Evolutionary conservation across 2,797 vertebrate species (phyloP), one percentile per base, ranked within the genome.

Genomic region (Cephalopachus bancanus): DNA sequence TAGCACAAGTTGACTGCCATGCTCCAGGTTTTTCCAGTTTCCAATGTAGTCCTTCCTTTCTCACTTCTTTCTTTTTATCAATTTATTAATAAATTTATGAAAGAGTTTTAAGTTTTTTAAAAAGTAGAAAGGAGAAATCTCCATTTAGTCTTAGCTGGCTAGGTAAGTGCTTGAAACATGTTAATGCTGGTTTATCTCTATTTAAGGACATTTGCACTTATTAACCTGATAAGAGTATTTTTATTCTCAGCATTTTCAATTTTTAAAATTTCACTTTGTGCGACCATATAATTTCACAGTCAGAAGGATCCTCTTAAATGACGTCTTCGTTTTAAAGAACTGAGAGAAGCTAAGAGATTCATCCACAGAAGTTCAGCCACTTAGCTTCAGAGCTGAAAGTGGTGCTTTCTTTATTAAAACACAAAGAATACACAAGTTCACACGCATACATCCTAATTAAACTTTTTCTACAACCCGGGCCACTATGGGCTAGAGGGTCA

Each of bases 221-320:
- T 65, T 91, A 95, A 79, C 37, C 20, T 30, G 3, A 79, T 65
- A 37, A 53, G 44, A 88, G 3, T 51, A 57, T 57, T 94, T 94
- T 92, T 65, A 74, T 89, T 89, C 9, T 74, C 10, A 62, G 1
- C 17, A 76, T 79, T 6, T n/a, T 86, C 95, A 5, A 60, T 79
- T 84, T 90, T 92, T 26, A 76, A 37, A 37, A 28, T 93, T 84
- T 85, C 37, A 65, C 10, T 94, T 71, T 89, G 92, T 72, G 86
- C 74, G 76, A 26, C 71, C 24, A 57, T 81, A 62, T 72, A 49
- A 72, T 79, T 67, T 85, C 64, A 93, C 17, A 87, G 16, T 79
- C 22, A 53, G n/a, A 81, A 83, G 6, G 15, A 8, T 17, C 7
- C 22, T 83, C 44, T 75, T 89, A 83, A 7, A 28, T 22, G 80